Conservation (phyloP, 2,888 invertebrate genomes). For the Athetis lepigone region DNA sequence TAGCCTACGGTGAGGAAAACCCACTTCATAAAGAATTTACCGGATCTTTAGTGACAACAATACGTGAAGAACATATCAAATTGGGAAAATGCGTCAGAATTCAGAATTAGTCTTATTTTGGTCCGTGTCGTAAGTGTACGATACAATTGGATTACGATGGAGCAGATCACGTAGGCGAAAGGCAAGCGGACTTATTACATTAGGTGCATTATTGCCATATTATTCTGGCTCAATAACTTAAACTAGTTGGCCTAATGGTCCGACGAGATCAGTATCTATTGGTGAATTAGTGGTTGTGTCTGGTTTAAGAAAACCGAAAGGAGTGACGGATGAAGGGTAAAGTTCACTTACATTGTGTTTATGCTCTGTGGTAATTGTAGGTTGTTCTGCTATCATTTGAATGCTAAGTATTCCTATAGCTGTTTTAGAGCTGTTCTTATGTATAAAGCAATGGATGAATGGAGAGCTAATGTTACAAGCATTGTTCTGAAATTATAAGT, state of each 20-base stretch:
- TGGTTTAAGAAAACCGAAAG: neutral
- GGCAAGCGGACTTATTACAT: constrained; percentile 37
- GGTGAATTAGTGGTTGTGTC: neutral
- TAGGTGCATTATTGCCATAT: constrained; percentile 19
- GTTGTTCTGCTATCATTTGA: neutral
- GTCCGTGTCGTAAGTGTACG: constrained; percentile 13
- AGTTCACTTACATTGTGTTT: constrained; percentile 9
- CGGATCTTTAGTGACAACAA: constrained; percentile 12
- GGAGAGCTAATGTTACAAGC: constrained; percentile 1
- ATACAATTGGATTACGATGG: constrained; percentile 49
- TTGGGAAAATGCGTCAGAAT: constrained; percentile 24
- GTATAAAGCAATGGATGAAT: neutral
- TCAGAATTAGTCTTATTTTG: constrained; percentile 36
- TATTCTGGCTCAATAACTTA: constrained; percentile 6
- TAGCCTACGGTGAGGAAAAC: neutral
- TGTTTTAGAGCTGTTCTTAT: constrained; percentile 10
- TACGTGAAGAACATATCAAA: constrained; percentile 26
- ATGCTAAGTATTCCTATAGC: constrained; percentile 17
- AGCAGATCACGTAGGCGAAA: constrained; percentile 44
- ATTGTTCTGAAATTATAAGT: constrained; percentile 15
- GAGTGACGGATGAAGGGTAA: constrained; percentile 9
- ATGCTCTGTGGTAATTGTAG: constrained; percentile 12
- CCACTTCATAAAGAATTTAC: neutral
- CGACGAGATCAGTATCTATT: neutral
- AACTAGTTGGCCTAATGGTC: neutral